Evolutionary conservation across 2,888 invertebrate genomes (phyloP).

Genomic region (Bhutanitis thaidina): DNA sequence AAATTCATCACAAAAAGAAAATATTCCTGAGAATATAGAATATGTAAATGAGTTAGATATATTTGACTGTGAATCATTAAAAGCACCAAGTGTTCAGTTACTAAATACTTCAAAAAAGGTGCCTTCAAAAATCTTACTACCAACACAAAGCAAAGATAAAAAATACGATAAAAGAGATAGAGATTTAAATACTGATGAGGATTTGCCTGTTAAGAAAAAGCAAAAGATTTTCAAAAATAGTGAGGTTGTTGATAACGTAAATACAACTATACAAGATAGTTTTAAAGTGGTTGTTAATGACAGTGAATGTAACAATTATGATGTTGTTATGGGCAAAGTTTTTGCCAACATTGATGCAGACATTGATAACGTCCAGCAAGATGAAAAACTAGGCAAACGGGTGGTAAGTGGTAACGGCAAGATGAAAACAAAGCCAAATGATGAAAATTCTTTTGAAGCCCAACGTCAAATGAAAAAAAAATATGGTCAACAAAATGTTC

Average conservation of each 20-base stretch:
- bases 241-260: conserved; percentile 8
- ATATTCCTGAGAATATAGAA: conserved; percentile 33
- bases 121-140: conserved; percentile 54
- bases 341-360: conserved; percentile 69
- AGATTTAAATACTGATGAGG: conserved; percentile 34
- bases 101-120: conserved; percentile 41
- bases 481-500: background rate
- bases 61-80: conserved; percentile 56
- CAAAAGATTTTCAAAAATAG: conserved; percentile 34
- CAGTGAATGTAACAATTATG: conserved; percentile 58
- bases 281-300: conserved; percentile 31
- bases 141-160: conserved; percentile 35
- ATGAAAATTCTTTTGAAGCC: too few relatives aligned
- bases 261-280: conserved; percentile 13
- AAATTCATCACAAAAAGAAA: conserved; percentile 11
- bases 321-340: conserved; percentile 57
- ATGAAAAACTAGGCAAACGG: background rate
- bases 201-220: conserved; percentile 45
- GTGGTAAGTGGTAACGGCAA: background rate
- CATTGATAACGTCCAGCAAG: conserved; percentile 34
- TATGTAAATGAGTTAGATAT: conserved; percentile 49
- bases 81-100: conserved; percentile 44
- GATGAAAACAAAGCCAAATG: background rate
- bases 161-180: conserved; percentile 47
- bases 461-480: background rate